These are phyloP conservation scores for Thereva unica DNA, from an alignment of 2,888 invertebrate genomes.

Conservation along the genomic window DNA sequence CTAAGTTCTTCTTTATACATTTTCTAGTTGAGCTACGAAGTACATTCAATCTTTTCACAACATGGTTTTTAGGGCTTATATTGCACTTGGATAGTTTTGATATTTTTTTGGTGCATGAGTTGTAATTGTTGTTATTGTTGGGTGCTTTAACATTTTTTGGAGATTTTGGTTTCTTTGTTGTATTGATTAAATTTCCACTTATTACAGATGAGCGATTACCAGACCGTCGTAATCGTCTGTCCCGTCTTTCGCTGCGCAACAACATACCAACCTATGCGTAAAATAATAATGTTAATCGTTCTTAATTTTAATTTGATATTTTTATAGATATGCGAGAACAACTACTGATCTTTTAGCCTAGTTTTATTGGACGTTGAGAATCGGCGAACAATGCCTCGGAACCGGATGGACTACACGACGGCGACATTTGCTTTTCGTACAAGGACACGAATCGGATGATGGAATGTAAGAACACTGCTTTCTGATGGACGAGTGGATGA, in stretches of 20 bases:
- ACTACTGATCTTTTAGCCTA: no score
- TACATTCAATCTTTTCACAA: slow-evolving; percentile 44
- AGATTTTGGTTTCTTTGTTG: slow-evolving; percentile 36
- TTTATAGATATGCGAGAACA: no score
- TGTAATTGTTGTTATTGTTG: slow-evolving; percentile 37
- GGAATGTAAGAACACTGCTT: no score
- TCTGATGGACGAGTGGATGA: no score
- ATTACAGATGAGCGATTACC: slow-evolving; percentile 41
- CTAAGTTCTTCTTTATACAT: slow-evolving; percentile 41
- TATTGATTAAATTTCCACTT: slow-evolving; percentile 36
- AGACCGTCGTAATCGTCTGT: slow-evolving; percentile 60
- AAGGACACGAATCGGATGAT: no score
- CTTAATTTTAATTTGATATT: no score
- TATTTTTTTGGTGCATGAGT: slow-evolving; percentile 33
- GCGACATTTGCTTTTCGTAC: no score
- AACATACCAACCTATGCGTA: slow-evolving; percentile 61
- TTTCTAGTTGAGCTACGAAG: slow-evolving; percentile 36
- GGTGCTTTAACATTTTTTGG: slow-evolving; percentile 33
- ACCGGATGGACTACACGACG: no score
- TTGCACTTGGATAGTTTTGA: slow-evolving; percentile 38
- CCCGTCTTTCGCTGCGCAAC: slow-evolving; percentile 70
- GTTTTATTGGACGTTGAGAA: no score
- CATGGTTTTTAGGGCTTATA: slow-evolving; percentile 31
- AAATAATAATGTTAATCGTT: slow-evolving; percentile 7
- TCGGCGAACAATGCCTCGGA: no score